These are phyloP conservation scores for Globicephala melas DNA, from an alignment of 2,113 vertebrate species.

Conservation along the genomic window DNA sequence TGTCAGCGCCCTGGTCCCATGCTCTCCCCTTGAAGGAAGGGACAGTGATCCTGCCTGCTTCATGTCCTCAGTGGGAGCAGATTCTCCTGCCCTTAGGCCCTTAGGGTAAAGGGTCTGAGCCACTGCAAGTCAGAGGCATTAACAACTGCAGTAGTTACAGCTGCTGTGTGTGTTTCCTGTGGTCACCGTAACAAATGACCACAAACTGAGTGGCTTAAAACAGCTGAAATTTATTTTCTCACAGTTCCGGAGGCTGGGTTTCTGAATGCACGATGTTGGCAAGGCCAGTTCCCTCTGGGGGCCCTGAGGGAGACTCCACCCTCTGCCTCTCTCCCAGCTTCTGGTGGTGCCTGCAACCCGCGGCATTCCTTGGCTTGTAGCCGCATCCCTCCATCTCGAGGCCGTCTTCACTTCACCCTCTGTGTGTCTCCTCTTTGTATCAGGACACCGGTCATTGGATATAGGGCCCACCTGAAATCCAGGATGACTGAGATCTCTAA, in stretches of 20 bases:
- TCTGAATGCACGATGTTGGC: neutral
- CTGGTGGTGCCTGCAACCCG: neutral
- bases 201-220: neutral
- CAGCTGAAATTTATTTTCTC: neutral
- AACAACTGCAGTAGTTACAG: fast-evolving
- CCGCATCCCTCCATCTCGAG: fast-evolving
- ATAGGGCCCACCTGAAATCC: neutral
- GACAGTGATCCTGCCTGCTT: neutral
- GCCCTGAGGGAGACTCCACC: neutral
- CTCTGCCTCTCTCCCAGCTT: too few species aligned
- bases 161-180: neutral
- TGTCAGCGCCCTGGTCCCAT: neutral
- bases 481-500: neutral
- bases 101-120: neutral
- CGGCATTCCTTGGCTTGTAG: neutral
- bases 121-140: fast-evolving
- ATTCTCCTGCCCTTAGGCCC: neutral
- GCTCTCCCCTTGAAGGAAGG: neutral
- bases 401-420: neutral
- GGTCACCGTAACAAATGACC: neutral
- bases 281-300: neutral
- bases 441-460: neutral
- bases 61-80: neutral
- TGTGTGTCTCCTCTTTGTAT: neutral
- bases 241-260: neutral